A percentile compares a stretch with the other conserved stretches of the same genome.
These are phyloP conservation scores for Paralvinella palmiformis DNA, from an alignment of 1,140 invertebrate species.

Conservation along the genomic window DNA sequence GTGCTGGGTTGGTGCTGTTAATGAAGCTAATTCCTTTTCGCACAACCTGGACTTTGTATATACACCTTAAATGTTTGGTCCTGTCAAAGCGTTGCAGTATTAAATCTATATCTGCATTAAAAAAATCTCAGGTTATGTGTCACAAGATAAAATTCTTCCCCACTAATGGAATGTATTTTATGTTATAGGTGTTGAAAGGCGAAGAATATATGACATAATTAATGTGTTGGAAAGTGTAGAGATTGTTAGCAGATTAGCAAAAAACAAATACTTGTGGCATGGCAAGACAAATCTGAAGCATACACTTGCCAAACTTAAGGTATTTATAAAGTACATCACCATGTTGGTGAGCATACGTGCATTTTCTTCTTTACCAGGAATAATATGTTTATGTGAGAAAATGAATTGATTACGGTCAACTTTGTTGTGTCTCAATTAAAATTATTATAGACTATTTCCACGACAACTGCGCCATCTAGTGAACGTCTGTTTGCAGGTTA, in stretches of 20 bases:
- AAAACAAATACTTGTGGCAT: slow-evolving; percentile 53
- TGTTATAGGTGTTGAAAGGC: slow-evolving; percentile 55
- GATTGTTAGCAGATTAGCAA: slow-evolving; percentile 57
- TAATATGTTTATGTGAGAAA: neutral
- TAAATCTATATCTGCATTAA: too few relatives aligned
- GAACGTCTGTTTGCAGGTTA: too few relatives aligned
- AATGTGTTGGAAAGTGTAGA: slow-evolving; percentile 69
- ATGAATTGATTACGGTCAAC: neutral
- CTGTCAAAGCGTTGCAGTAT: too few relatives aligned
- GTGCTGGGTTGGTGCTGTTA: too few relatives aligned
- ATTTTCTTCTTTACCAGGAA: neutral
- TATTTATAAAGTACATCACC: slow-evolving; percentile 18
- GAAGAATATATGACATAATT: slow-evolving; percentile 71
- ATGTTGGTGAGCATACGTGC: neutral
- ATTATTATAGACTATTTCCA: too few relatives aligned
- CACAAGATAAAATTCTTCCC: neutral
- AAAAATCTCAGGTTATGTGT: too few relatives aligned
- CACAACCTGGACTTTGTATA: too few relatives aligned
- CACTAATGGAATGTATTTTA: slow-evolving; percentile 17
- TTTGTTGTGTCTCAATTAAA: too few relatives aligned
- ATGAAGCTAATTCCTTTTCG: too few relatives aligned
- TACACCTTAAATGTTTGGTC: too few relatives aligned
- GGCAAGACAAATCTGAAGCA: slow-evolving; percentile 46
- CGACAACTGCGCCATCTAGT: too few relatives aligned
- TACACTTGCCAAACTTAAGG: slow-evolving; percentile 50